Evolutionary conservation across 2,888 invertebrate genomes (phyloP).

Genomic region (Lymantria monacha): DNA sequence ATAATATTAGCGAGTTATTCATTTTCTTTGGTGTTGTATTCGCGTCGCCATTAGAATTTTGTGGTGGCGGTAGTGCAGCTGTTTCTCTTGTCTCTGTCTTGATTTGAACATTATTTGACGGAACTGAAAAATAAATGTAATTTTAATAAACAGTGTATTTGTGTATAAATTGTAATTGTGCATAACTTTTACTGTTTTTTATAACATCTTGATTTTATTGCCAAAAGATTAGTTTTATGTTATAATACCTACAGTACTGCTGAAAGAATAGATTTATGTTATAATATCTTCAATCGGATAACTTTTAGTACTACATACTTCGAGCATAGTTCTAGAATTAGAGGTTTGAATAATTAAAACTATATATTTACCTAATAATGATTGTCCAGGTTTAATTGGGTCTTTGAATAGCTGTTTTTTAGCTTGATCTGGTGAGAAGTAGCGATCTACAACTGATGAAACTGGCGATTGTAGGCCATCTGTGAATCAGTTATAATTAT

Average conservation of each 20-base stretch:
- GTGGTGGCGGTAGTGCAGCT: constrained; percentile 32
- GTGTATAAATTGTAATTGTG: no score
- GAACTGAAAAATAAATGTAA: constrained; percentile 42
- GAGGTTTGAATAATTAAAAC: no score
- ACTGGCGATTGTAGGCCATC: constrained; percentile 78
- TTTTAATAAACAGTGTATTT: not conserved
- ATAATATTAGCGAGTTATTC: constrained; percentile 82
- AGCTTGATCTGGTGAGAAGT: constrained; percentile 83
- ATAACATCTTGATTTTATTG: no score
- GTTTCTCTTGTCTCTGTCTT: constrained; percentile 38
- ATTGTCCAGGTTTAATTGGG: constrained; percentile 81
- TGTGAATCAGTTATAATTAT: constrained; percentile 22
- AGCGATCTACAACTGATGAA: constrained; percentile 83
- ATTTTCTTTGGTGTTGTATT: constrained; percentile 65
- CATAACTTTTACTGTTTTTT: no score
- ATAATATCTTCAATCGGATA: no score
- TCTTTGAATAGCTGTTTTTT: constrained; percentile 80
- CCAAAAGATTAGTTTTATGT: no score
- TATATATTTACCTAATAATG: constrained; percentile 63
- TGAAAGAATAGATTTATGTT: no score
- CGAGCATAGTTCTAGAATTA: no score
- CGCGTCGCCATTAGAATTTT: constrained; percentile 39
- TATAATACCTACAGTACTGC: no score
- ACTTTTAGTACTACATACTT: no score
- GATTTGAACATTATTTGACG: constrained; percentile 41